These are phyloP conservation scores for Hymenopus coronatus DNA, from an alignment of 2,888 invertebrate genomes.

Conservation along the genomic window DNA sequence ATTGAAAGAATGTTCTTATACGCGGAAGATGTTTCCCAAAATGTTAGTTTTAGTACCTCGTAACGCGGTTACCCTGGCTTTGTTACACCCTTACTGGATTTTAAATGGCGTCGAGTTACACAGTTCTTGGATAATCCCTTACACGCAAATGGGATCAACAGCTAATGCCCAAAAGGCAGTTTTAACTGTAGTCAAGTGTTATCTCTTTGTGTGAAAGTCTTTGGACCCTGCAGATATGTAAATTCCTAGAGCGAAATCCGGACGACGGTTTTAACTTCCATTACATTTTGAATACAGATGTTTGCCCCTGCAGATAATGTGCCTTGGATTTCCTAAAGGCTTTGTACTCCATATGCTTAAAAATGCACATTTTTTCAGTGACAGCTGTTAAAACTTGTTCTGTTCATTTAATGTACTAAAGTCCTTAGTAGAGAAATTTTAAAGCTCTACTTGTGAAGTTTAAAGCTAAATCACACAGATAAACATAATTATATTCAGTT, in stretches of 20 bases:
- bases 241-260: neutral
- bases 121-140: neutral
- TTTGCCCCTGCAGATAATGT: neutral
- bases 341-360: neutral
- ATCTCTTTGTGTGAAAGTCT: neutral
- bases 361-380: neutral
- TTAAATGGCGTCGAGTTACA: neutral
- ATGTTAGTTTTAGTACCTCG: too few relatives aligned
- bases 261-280: neutral
- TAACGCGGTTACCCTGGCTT: neutral
- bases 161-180: neutral
- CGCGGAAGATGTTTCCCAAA: too few relatives aligned
- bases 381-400: neutral
- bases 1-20: too few relatives aligned
- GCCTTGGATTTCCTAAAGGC: neutral
- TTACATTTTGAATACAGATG: neutral
- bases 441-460: too few relatives aligned
- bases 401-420: too few relatives aligned
- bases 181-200: neutral
- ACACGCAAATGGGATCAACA: neutral
- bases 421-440: too few relatives aligned
- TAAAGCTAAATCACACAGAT: too few relatives aligned
- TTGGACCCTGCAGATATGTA: neutral
- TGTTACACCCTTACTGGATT: neutral
- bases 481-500: too few relatives aligned